These are phyloP conservation scores for Hydrolagus affinis DNA, from an alignment of 2,113 vertebrate genomes.

Conservation along the genomic window DNA sequence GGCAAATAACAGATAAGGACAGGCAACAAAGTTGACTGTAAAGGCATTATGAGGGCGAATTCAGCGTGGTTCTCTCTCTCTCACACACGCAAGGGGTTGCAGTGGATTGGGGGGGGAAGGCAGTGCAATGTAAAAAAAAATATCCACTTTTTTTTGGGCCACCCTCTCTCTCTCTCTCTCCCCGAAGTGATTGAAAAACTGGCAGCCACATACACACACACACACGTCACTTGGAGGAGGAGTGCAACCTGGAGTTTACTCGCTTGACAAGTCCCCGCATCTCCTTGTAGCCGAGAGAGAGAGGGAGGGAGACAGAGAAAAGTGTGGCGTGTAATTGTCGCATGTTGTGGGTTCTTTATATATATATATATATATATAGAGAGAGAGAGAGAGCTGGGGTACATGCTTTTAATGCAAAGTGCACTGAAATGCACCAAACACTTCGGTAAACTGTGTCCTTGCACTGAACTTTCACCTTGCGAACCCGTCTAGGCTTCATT, in stretches of 20 bases:
- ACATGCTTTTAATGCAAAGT: not conserved
- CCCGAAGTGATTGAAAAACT: slow-evolving; percentile 18
- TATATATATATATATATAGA: no score
- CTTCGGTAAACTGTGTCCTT: slow-evolving; percentile 41
- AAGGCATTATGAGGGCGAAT: not conserved
- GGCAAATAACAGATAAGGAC: not conserved
- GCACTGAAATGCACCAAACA: not conserved
- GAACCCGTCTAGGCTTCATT: slow-evolving; percentile 47
- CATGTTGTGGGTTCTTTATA: no score
- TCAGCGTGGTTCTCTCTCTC: not conserved
- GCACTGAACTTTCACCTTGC: slow-evolving; percentile 63
- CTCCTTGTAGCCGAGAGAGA: not conserved
- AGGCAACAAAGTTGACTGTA: not conserved
- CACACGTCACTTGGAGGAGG: slow-evolving; percentile 20
- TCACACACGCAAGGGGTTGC: no score
- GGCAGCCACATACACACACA: no score
- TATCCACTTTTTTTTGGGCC: not conserved
- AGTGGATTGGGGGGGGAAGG: no score
- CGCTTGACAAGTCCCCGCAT: not conserved
- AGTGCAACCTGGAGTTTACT: slow-evolving; percentile 9
- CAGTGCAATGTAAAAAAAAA: slow-evolving; percentile 10
- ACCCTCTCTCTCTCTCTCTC: not conserved
- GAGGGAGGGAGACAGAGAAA: no score
- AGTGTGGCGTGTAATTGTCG: no score
- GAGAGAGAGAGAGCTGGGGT: no score